Conservation (phyloP, 1,140 invertebrate species). For the Geopemphigus sp. region DNA sequence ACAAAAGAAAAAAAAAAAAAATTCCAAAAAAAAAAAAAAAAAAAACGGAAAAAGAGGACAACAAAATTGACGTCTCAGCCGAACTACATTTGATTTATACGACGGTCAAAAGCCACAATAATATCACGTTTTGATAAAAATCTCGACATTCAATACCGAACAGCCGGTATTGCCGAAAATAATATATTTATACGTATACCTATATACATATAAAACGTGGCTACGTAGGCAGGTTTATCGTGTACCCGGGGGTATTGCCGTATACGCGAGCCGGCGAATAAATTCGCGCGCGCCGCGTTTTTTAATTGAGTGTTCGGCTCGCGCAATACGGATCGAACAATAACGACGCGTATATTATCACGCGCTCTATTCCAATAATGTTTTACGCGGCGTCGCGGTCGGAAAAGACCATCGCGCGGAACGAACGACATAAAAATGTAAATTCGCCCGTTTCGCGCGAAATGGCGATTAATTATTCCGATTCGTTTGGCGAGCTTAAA, state of each 20-base stretch:
- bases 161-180: too few species aligned
- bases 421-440: constrained; percentile 15
- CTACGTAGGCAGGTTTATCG: too few species aligned
- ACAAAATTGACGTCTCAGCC: constrained; percentile 16
- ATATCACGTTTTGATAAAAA: constrained; percentile 19
- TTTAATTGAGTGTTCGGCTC: too few species aligned
- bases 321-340: neutral
- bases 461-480: constrained; percentile 27
- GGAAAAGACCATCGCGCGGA: too few species aligned
- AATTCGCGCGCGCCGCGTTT: too few species aligned
- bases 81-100: constrained; percentile 22
- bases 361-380: too few species aligned
- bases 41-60: too few species aligned
- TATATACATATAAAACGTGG: too few species aligned
- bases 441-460: constrained; percentile 1
- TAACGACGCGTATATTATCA: neutral
- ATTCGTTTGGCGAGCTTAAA: neutral
- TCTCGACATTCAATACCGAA: neutral
- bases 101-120: neutral
- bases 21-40: constrained; percentile 16
- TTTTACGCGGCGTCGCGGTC: neutral
- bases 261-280: too few species aligned
- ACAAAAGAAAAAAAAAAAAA: too few species aligned
- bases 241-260: too few species aligned
- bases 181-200: too few species aligned